Conservation (phyloP, 2,888 invertebrate species). For the Lamellibrachia columna region DNA sequence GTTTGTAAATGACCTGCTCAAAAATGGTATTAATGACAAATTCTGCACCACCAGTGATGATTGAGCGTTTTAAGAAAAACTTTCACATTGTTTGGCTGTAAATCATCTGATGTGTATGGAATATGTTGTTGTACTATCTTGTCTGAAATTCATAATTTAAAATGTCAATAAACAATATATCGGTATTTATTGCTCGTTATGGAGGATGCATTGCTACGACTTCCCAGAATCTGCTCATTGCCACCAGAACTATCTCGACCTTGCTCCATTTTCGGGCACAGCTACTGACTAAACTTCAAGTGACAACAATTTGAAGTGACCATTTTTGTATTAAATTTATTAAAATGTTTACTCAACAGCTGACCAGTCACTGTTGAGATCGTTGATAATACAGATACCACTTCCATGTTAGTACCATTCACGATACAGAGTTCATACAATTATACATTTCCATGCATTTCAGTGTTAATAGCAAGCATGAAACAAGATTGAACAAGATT, state of each 20-base stretch:
- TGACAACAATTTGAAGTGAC: not conserved
- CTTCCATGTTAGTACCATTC: not conserved
- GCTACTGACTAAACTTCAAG: not conserved
- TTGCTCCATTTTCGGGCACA: not conserved
- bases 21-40: not conserved
- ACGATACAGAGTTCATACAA: not conserved
- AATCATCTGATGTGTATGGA: not conserved
- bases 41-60: not conserved
- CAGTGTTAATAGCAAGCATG: not conserved
- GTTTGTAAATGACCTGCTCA: constrained; percentile 1
- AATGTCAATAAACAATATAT: constrained; percentile 12
- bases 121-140: not conserved
- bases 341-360: constrained; percentile 16
- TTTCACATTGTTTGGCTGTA: not conserved
- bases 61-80: not conserved
- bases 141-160: constrained; percentile 16
- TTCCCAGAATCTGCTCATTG: not conserved
- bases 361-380: constrained; percentile 7
- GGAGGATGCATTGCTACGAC: not conserved
- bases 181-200: not conserved
- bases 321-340: not conserved
- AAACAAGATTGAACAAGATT: no score
- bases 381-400: not conserved
- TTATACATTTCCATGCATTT: not conserved
- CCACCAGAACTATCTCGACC: not conserved